Evolutionary conservation across 2,113 vertebrate genomes (phyloP), one percentile per base, ranked within the genome.

Genomic region (Tonatia bakeri): DNA sequence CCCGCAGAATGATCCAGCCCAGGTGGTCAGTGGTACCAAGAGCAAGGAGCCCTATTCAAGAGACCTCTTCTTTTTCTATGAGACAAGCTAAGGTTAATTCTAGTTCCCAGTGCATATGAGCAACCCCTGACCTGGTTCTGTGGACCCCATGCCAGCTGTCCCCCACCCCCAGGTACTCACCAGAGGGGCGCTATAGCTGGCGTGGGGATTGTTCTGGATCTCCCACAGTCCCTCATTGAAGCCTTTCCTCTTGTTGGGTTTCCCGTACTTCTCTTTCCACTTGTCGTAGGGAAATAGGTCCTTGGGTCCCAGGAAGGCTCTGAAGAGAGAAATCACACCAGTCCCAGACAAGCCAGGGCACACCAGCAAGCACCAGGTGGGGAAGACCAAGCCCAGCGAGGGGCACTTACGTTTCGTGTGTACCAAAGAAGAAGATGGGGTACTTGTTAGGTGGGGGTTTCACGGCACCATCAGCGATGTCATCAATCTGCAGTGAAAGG

Each of bases 161-260:
- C 22, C 5, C 24, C 56, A 2, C 10, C 28, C 56, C 10, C 22
- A 17, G 6, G 56, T 75, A 99, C 99, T 99, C 98, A 99, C 99
- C 87, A 98, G 98, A 97, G 99, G 99, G 0, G 99, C 99, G 8
- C 98, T 99, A 98, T 99, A 99, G 97, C 99, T 99, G 95, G 99
- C 99, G 22, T 99, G 99, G n/a, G 99, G 99, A 96, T 99, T 99
- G 98, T 99, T 99, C 98, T 99, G 99, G 96, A 99, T 99, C 97
- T 99, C 99, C 99, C 99, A 99, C 97, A 99, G 98, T 79, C 99
- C 99, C 97, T 99, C 99, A 93, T 99, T 99, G 98, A 99, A 99
- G 82, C 99, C 99, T 99, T 99, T 99, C 95, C 99, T 99, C 98
- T 99, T 99, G 98, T 99, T 99, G 87, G 99, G 99, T 88, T 99